Evolutionary conservation across 2,113 vertebrate species (phyloP).

Genomic region (Corvus hawaiiensis): DNA sequence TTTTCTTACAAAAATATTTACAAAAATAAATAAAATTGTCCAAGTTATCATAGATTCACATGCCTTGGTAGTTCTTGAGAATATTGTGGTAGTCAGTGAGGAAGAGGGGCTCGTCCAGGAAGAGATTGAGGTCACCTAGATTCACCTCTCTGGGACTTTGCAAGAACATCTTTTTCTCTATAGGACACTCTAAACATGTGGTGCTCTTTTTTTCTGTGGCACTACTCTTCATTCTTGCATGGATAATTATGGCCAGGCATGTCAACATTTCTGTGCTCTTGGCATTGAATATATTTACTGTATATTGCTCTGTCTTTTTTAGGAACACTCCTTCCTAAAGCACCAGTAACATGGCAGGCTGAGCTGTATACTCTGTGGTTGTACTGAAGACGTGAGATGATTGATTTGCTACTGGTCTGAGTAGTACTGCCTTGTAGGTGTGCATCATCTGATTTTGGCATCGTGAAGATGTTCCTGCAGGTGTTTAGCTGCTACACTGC

Average conservation of each 20-base stretch:
- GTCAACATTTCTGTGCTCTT: not conserved
- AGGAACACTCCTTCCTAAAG: not conserved
- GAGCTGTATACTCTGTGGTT: not conserved
- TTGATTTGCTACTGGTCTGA: not conserved
- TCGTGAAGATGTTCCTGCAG: not conserved
- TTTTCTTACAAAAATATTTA: not conserved
- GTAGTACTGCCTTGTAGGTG: not conserved
- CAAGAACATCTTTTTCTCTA: not conserved
- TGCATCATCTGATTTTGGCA: not conserved
- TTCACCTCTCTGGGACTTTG: not conserved
- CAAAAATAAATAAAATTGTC: not conserved
- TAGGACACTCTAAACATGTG: not conserved
- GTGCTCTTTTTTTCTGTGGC: not conserved
- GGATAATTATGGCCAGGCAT: not conserved
- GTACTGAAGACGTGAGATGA: not conserved
- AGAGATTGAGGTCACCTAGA: not conserved
- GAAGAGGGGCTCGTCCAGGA: not conserved
- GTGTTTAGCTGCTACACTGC: not conserved
- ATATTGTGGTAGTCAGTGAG: not conserved
- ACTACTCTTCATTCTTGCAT: not conserved
- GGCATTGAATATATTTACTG: not conserved
- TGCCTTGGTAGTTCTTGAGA: not conserved
- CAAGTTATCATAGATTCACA: not conserved
- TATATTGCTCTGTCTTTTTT: not conserved
- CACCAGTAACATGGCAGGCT: not conserved